These are phyloP conservation scores for Callocephalon fimbriatum DNA, from an alignment of 2,113 vertebrate species.

Conservation along the genomic window DNA sequence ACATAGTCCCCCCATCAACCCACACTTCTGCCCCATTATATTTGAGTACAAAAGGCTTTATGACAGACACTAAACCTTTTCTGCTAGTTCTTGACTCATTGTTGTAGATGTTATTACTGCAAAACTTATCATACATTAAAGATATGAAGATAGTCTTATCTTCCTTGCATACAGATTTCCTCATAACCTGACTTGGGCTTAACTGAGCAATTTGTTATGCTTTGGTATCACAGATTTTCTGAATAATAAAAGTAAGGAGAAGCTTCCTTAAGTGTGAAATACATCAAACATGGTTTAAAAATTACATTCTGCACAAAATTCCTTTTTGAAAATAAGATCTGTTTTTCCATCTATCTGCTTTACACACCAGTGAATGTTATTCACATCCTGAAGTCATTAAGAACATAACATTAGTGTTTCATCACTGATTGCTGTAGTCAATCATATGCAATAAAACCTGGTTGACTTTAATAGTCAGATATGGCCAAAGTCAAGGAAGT, in stretches of 20 bases:
- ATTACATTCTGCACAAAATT: neutral
- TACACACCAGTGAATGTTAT: neutral
- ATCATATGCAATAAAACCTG: neutral
- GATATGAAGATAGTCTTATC: neutral
- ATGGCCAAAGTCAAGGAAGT: neutral
- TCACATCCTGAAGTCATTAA: neutral
- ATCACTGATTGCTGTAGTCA: neutral
- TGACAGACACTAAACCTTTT: neutral
- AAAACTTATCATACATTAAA: neutral
- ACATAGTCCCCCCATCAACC: rapidly evolving
- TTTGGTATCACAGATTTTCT: neutral
- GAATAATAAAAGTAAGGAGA: neutral
- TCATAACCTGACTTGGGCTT: neutral
- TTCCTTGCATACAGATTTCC: neutral
- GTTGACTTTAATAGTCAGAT: neutral
- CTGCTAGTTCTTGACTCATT: neutral
- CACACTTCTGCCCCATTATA: neutral
- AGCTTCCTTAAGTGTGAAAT: neutral
- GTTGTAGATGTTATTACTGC: neutral
- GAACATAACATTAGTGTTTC: neutral
- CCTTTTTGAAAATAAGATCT: neutral
- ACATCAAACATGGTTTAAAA: neutral
- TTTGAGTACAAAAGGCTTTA: neutral
- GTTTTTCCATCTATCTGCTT: neutral
- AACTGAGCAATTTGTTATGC: neutral